Base-by-base conservation (phyloP, 2,888 invertebrate species). In the Parochlus steinenii region DNA sequence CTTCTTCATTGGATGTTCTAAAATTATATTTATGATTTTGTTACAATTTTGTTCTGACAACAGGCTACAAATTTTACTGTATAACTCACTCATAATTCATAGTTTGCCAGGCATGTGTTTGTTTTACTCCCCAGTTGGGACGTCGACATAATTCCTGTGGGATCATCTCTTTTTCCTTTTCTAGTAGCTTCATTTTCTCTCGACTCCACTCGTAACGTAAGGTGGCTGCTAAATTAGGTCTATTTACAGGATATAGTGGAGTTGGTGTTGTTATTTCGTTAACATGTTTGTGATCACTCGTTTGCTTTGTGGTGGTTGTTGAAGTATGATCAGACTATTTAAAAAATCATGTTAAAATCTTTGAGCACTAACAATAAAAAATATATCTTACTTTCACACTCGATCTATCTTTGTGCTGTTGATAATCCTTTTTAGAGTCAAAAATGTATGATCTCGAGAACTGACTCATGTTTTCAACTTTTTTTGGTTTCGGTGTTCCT, bases 81-180 rank as follows among this genome's bases (percentile, higher is more conserved):
- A 10, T 22, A 19, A 19, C 46, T 42, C 35, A 58, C 58, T 55
- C 55, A 3, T 53, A 42, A 3, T 53, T 46, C 6, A 58, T 39
- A 0, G 55, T 52, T 40, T 57, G 57, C 56, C 58, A 58, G 5
- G 57, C 58, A 1, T 58, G 58, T 5, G 55, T 56, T 42, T 54
- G 56, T 3, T 55, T 47, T 2, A 58, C 57, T 42, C 56, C 58
- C 58, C 58, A 58, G 40, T 56, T 54, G 4, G 51, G 43, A 10
- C 48, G 50, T 47, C n/a, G 46, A 25, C 20, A 26, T 44, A 27
- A 40, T 23, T 31, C 53, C 14, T 36, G 24, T 20, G 36, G 20
- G 8, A 36, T 4, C 18, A 19, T 52, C 34, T 53, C 53, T 38
- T 50, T 53, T 33, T 46, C 51, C 37, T 51, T 44, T 5, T 56